A percentile compares a stretch with the other conserved stretches of the same genome.
These are phyloP conservation scores for Clarias gariepinus DNA, from an alignment of 2,113 vertebrate genomes.

Conservation along the genomic window DNA sequence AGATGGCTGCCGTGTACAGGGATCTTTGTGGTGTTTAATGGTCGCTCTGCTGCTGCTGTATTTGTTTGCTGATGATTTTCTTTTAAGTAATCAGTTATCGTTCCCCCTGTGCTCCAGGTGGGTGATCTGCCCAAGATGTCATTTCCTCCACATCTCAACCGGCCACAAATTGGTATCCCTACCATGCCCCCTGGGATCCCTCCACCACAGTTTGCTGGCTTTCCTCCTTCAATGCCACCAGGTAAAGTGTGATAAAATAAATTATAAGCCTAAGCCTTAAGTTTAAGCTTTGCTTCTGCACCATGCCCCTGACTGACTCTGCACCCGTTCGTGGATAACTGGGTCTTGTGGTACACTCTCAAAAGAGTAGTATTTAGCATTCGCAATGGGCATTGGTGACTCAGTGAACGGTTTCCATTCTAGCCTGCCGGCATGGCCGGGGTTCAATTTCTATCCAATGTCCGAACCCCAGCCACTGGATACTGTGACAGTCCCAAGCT, in stretches of 20 bases:
- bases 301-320: neutral
- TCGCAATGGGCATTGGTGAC: too few relatives aligned
- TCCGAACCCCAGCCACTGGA: too few relatives aligned
- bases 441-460: too few relatives aligned
- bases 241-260: slow-evolving; percentile 62
- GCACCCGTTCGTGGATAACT: too few relatives aligned
- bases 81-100: neutral
- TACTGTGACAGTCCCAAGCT: too few relatives aligned
- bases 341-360: neutral
- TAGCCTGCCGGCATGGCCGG: too few relatives aligned
- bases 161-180: slow-evolving; percentile 88
- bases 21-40: neutral
- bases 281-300: neutral
- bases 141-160: slow-evolving; percentile 95
- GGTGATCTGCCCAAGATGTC: slow-evolving; percentile 82
- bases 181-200: slow-evolving; percentile 92
- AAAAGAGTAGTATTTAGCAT: neutral
- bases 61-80: neutral
- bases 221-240: slow-evolving; percentile 88
- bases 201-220: slow-evolving; percentile 92
- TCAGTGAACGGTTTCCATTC: too few relatives aligned
- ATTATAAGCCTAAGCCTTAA: neutral
- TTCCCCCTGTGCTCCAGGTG: slow-evolving; percentile 70
- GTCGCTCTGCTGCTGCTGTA: neutral
- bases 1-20: neutral